Base-by-base conservation (phyloP, 2,888 invertebrate genomes). In the Acrobasis consociella region DNA sequence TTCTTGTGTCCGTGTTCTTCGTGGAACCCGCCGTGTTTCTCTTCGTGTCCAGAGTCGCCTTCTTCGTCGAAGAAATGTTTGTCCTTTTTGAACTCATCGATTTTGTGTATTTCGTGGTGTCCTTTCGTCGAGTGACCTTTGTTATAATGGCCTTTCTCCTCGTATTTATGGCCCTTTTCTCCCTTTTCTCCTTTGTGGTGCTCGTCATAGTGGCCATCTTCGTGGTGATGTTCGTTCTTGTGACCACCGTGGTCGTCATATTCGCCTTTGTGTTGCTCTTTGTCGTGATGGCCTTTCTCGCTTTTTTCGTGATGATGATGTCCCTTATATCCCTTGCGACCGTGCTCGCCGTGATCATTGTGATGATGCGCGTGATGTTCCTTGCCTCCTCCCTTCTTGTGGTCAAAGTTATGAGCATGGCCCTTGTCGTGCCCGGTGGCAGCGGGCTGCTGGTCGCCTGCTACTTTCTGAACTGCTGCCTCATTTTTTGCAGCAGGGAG, bases 81-180 rank as follows among this genome's bases (percentile, higher is more conserved):
- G 76, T 97, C 96, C 83, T 97, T 97, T 81, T 97, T 96, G 86
- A 94, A 96, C 85, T 97, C 97, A 83, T 97, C 96, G 66, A 96
- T 86, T 78, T 97, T 97, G 86, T 97, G 96, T 9, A 97, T 94
- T 81, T 97, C 96, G 80, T 97, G 97, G 71, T 96, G 96, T 64
- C 97, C 97, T 83, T 97, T 96, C 71, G 97, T 97, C 67, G 95
- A 95, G 86, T 97, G 97, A 0, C 97, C 97, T 78, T 97, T 97
- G 68, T 96, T 96, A 83, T 95, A 97, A 71, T 95, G 94, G 10
- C 97, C 97, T 66, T 94, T 94, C 72, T 95, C 95, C 70, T 92
- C 94, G 75, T 94, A 94, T 74, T 94, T 94, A 75, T 94, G 94
- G 0, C 94, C 95, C 69, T 95, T 95, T 72, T 94, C 94, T 9